Conservation (phyloP, 1,140 invertebrate species). For the Pectinophora gossypiella region DNA sequence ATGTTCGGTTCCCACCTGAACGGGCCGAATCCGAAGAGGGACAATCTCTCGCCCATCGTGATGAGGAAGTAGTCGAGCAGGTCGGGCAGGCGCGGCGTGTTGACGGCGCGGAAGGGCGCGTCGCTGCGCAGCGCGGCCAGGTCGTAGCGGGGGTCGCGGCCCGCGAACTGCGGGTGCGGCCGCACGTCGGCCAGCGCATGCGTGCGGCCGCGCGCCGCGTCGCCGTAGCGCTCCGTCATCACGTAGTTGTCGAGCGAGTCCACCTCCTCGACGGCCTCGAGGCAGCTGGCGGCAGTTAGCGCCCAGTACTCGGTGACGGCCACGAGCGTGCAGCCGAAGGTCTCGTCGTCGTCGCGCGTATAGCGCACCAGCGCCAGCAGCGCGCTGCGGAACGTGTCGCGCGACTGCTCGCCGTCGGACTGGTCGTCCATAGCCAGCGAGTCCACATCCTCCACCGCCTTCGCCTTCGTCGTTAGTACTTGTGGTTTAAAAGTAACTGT, state of each 20-base stretch:
- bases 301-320: constrained; percentile 41
- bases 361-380: constrained; percentile 48
- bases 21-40: constrained; percentile 40
- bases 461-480: not conserved
- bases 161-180: constrained; percentile 44
- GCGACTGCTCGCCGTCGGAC: constrained; percentile 15
- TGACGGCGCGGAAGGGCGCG: constrained; percentile 11
- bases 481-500: no score
- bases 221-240: constrained; percentile 35
- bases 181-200: constrained; percentile 36
- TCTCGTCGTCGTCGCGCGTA: constrained; percentile 27
- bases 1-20: constrained; percentile 38
- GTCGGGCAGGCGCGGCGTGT: constrained; percentile 17
- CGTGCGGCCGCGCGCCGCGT: constrained; percentile 7
- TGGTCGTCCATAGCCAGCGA: not conserved
- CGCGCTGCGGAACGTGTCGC: constrained; percentile 2
- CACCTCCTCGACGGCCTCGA: constrained; percentile 48
- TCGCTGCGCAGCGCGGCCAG: constrained; percentile 37
- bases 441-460: not conserved
- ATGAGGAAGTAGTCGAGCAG: constrained; percentile 37
- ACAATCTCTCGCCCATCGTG: constrained; percentile 38
- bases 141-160: constrained; percentile 39
- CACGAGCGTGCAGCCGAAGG: constrained; percentile 48
- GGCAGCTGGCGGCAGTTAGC: constrained; percentile 58
- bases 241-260: constrained; percentile 48